phyloP scores from a whole-genome alignment of 2,113 vertebrate genomes.

The Centropus unirufus region DNA sequence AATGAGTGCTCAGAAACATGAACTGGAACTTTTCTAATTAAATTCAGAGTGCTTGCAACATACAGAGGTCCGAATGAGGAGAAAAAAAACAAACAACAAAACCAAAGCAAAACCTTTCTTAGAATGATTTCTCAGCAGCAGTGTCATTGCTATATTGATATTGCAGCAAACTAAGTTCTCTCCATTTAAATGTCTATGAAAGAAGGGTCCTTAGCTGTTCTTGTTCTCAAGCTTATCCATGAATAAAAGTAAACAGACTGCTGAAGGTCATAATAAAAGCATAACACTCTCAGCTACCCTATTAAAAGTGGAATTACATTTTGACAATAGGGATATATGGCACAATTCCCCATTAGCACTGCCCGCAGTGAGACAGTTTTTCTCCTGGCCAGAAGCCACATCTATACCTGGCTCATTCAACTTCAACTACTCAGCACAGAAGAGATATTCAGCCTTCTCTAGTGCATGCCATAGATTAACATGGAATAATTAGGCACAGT shows the following conservation, averaged over 20 bases:
- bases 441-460: background rate
- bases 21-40: background rate
- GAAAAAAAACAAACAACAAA: too few relatives aligned
- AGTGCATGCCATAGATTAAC: background rate
- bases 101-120: background rate
- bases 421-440: background rate
- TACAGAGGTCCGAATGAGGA: background rate
- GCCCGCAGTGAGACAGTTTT: background rate
- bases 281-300: background rate
- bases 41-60: background rate
- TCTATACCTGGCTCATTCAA: too few relatives aligned
- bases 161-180: background rate
- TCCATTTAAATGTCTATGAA: background rate
- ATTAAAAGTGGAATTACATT: background rate
- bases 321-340: background rate
- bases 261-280: background rate
- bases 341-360: background rate
- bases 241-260: background rate
- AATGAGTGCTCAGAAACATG: background rate
- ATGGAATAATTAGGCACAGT: background rate
- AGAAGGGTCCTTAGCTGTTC: background rate
- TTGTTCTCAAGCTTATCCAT: background rate
- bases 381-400: background rate
- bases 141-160: background rate
- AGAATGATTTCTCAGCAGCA: background rate